Conservation (phyloP, 2,888 invertebrate genomes). For the Holacanthella duospinosa region DNA sequence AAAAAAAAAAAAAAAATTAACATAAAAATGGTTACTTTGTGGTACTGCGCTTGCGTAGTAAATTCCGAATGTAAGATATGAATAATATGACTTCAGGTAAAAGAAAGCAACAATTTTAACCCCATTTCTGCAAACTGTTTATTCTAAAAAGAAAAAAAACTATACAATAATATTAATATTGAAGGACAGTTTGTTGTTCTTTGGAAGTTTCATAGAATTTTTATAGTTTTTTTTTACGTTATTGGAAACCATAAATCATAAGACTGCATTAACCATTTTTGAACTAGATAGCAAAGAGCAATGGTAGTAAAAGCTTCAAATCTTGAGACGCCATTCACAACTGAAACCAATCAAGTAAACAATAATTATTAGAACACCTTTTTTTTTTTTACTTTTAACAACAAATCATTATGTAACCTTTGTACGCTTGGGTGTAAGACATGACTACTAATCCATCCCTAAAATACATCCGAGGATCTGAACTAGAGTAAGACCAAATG, state of each 20-base stretch:
- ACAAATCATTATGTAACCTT: conserved; percentile 18
- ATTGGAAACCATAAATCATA: neutral
- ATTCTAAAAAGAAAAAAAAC: too few species aligned
- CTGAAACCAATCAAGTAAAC: conserved; percentile 11
- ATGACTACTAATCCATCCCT: conserved; percentile 27
- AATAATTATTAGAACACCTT: neutral
- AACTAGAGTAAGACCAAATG: conserved; percentile 29
- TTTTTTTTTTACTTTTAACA: neutral
- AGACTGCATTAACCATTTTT: neutral
- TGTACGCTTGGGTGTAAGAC: conserved; percentile 27
- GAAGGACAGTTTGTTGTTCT: too few species aligned
- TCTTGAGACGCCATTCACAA: conserved; percentile 11
- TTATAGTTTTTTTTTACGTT: too few species aligned
- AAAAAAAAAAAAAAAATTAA: too few species aligned
- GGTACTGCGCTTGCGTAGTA: too few species aligned
- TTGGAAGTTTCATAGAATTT: too few species aligned
- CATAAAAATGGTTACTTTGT: too few species aligned
- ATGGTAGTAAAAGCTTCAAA: conserved; percentile 7
- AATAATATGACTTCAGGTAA: too few species aligned
- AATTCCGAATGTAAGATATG: too few species aligned
- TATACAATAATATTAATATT: too few species aligned
- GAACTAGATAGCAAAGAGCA: neutral
- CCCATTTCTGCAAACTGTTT: too few species aligned
- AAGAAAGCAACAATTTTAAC: too few species aligned
- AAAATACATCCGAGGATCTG: conserved; percentile 22